Evolutionary conservation across 2,113 vertebrate species (phyloP), one percentile per base, ranked within the genome.

Genomic region (Leucosticte australis): DNA sequence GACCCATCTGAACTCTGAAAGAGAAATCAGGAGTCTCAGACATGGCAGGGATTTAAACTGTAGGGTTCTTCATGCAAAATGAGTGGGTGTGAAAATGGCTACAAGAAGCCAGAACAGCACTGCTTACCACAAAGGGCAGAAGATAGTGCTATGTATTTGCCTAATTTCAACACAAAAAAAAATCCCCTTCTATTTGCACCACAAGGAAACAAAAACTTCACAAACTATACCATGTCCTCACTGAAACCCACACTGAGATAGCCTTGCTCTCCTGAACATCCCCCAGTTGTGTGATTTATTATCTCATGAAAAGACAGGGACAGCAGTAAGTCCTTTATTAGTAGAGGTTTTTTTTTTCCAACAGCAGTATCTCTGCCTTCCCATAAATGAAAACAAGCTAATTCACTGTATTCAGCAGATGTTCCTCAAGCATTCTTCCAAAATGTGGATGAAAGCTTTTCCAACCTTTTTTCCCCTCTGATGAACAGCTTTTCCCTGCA

Each of bases 1-100:
- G 98, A 98, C 37, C 97, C 97, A 5, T 97, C 90, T 44, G 98
- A 80, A 63, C 96, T 98, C 98, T 98, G 94, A 31, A 89, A 92
- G 13, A 77, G 33, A 89, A 96, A 88, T 50, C 15, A 47, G 0
- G 0, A 77, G 24, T 33, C 53, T 94, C 73, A 92, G 65, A 78
- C n/a, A 85, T 1, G 11, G 20, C 15, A 76, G 49, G 8, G 30
- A 83, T 44, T 81, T 50, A 64, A 88, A 77, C 33, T 10, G 11
- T 0, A 7, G 39, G 20, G 11, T 7, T 87, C 71, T 62, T n/a
- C 41, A 78, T 0, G 6, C 13, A 86, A 23, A 50, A 44, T 35
- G 10, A 83, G 31, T 11, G 7, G 27, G 7, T n/a, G 19, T 35
- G 59, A 77, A 88, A 90, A 65, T 17, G 0, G 64, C 53, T 56